phyloP scores from a whole-genome alignment of 2,113 vertebrate genomes.

The cattle (Bos taurus) region DNA sequence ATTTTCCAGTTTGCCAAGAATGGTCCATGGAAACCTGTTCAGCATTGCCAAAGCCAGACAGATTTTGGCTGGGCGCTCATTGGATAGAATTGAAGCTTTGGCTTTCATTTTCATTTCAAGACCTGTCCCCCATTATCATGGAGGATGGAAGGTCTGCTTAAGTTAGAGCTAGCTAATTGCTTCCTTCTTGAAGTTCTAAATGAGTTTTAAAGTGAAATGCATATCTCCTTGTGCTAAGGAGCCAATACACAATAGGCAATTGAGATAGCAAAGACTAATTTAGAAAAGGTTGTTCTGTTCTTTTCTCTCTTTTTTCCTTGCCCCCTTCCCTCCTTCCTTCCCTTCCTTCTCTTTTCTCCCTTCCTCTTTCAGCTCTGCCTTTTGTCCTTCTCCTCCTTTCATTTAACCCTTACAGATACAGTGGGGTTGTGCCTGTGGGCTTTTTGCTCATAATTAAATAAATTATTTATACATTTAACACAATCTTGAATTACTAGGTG shows the following conservation, averaged over 20 bases:
- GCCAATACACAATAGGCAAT: conserved; percentile 26
- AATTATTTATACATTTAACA: conserved; percentile 83
- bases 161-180: conserved; percentile 75
- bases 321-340: fast-evolving
- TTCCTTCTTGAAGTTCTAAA: conserved; percentile 73
- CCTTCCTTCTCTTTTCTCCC: fast-evolving
- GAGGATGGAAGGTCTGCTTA: conserved; percentile 48
- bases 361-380: neutral
- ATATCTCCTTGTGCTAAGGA: conserved; percentile 59
- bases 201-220: conserved; percentile 75
- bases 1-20: neutral
- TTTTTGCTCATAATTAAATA: conserved; percentile 77
- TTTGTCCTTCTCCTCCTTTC: neutral
- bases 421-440: conserved; percentile 15
- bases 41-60: neutral
- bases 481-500: conserved; percentile 77
- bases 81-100: neutral
- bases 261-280: conserved; percentile 7
- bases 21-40: neutral
- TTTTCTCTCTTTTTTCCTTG: too few relatives aligned
- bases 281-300: neutral
- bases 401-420: conserved; percentile 44
- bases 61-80: neutral
- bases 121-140: neutral
- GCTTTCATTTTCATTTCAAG: conserved; percentile 24